phyloP scores from a whole-genome alignment of 2,888 invertebrate genomes.

The Encarsia formosa region DNA sequence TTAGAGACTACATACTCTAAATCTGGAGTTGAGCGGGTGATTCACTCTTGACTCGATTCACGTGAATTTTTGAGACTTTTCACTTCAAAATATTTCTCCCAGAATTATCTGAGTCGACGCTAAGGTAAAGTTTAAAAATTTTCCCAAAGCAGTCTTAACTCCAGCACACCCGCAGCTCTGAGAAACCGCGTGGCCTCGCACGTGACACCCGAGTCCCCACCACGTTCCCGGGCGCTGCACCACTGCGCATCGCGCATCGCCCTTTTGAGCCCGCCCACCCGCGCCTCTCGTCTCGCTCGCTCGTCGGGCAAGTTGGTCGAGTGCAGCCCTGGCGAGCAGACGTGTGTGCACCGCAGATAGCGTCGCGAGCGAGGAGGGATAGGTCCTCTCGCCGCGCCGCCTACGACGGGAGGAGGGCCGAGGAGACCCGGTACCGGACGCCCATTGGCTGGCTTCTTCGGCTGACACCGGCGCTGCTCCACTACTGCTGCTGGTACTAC shows the following conservation, averaged over 20 bases:
- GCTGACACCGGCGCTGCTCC: constrained; percentile 8
- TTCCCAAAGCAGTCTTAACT: too few relatives aligned
- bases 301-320: constrained; percentile 10
- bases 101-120: too few relatives aligned
- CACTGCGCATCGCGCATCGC: constrained; percentile 15
- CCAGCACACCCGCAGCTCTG: not conserved
- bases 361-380: not conserved
- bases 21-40: too few relatives aligned
- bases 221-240: not conserved
- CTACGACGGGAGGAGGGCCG: constrained; percentile 51
- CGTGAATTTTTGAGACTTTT: too few relatives aligned
- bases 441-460: constrained; percentile 41
- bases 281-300: not conserved
- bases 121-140: too few relatives aligned
- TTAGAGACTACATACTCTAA: too few relatives aligned
- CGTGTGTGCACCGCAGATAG: constrained; percentile 1
- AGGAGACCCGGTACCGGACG: constrained; percentile 42
- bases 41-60: too few relatives aligned
- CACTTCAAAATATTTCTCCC: too few relatives aligned
- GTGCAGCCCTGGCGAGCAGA: constrained; percentile 15
- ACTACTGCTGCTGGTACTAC: not conserved
- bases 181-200: constrained; percentile 24
- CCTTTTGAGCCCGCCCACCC: constrained; percentile 25
- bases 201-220: constrained; percentile 24
- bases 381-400: constrained; percentile 36